Base-by-base conservation (phyloP, 2,113 vertebrate genomes). In the Albula goreensis region DNA sequence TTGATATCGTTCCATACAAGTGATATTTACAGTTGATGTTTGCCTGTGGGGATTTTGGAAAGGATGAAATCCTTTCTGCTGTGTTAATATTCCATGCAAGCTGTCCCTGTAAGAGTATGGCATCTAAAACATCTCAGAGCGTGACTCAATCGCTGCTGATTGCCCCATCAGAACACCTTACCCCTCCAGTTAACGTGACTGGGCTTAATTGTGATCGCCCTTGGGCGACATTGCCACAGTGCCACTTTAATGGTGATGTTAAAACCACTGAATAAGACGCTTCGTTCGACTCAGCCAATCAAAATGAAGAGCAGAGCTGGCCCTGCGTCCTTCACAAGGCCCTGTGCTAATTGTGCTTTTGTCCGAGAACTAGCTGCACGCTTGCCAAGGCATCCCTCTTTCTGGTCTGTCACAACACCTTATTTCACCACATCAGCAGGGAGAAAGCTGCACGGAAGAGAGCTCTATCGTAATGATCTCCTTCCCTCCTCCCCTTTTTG, bases 181-280 rank as follows among this genome's bases (percentile, higher is more conserved):
- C 85, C 87, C 90, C 89, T 83, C 86, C 88, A 9, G 84, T 70
- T 83, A 87, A 60, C 89, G 89, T 89, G 91, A 90, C 89, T 83
- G 86, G 83, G 81, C 93, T 86, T 92, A 93, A 94, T 93, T 94
- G 93, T 89, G 81, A 83, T 79, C 56, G 80, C 81, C 88, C 90
- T 91, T 87, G 85, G 91, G 91, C 86, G 86, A 90, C 66, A 89
- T 84, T 83, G 82, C 81, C 52, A 81, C 80, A 84, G 60, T 12
- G 11, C 63, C 41, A 13, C 6, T 48, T 51, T 79, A 85, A 81
- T 83, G 48, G 57, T 82, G 22, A 22, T 50, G 63, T 48, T 66
- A 87, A 85, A 87, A 51, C 17, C 48, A n/a, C 50, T 51, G 77
- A 83, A 83, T 48, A 49, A 81, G 51, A 25, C 48, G 56, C 12